Evolutionary conservation across 2,888 invertebrate species (phyloP).

Genomic region (Agrotis puta): DNA sequence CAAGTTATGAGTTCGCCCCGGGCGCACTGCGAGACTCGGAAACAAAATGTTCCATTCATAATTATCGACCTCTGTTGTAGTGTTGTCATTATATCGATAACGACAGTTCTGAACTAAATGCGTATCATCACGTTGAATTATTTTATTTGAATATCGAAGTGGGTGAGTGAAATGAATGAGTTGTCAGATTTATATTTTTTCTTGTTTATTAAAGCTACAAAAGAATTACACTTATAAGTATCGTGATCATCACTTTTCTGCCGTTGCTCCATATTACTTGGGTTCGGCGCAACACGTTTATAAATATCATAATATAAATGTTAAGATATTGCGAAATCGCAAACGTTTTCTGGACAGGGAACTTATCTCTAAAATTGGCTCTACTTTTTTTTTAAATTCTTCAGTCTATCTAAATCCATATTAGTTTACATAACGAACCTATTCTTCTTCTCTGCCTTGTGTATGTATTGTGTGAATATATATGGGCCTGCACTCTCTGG

Average conservation of each 20-base stretch:
- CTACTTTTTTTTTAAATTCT: background rate
- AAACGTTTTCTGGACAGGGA: background rate
- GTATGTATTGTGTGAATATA: background rate
- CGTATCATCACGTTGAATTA: constrained; percentile 50
- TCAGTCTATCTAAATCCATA: background rate
- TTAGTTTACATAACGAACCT: background rate
- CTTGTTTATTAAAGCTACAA: background rate
- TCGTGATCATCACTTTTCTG: background rate
- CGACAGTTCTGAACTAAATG: constrained; percentile 52
- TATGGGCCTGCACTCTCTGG: background rate
- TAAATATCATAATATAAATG: background rate
- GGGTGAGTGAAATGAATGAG: constrained; percentile 45
- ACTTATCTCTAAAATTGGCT: background rate
- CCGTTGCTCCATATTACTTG: background rate
- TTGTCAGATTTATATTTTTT: constrained; percentile 18
- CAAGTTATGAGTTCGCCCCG: constrained; percentile 78
- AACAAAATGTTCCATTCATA: constrained; percentile 87
- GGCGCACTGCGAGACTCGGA: constrained; percentile 78
- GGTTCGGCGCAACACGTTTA: background rate
- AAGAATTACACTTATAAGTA: background rate
- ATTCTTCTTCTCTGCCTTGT: background rate
- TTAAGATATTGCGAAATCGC: background rate
- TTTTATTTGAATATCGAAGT: constrained; percentile 37
- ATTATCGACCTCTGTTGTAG: constrained; percentile 83
- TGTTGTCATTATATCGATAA: constrained; percentile 78